Evolutionary conservation across 2,888 invertebrate genomes (phyloP), one percentile per base, ranked within the genome.

Genomic region (Ommatoiulus sabulosus): DNA sequence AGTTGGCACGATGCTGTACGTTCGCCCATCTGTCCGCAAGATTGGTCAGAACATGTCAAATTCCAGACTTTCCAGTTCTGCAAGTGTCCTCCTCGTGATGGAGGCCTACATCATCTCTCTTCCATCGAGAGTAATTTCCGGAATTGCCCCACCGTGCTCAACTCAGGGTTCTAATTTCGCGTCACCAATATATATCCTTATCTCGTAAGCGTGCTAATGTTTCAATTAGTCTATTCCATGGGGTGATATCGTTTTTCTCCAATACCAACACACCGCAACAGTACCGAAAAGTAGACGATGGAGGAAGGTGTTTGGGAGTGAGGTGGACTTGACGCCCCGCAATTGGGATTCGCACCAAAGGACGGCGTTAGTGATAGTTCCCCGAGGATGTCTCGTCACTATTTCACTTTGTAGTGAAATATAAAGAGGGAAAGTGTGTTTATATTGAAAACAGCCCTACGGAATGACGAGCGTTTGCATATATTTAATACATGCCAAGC

Each of bases 301-400:
- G n/a, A 63, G n/a, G 5, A 52, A 7, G 52, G 52, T 15, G n/a
- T 52, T 52, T 52, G 52, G 4, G 52, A 15, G 52, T 24, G 24
- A 24, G 72, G 24, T 72, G 72, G 72, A 72, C 24, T 72, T 72
- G 20, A n/a, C 5, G 72, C n/a, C 72, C 24, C 6, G 72, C 72
- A 72, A 72, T 72, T 24, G 72, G 72, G 72, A 72, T 72, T 6
- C 72, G 72, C 72, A 72, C 72, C 72, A 72, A 72, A 72, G 72
- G 72, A 72, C 72, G 20, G 72, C 72, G 72, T 72, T 72, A 72
- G 72, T 72, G 72, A 72, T 72, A 72, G 72, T 24, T 72, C 72
- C 72, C 72, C 72, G 24, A 72, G 72, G 72, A 10, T 20, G 24
- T 72, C 72, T 72, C 72, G 72, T 72, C 72, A 72, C 72, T 24